Percentiles rank a stretch among this genome's conserved stretches.
phyloP scores from a whole-genome alignment of 2,797 vertebrate species.

The Typhlichthys subterraneus region DNA sequence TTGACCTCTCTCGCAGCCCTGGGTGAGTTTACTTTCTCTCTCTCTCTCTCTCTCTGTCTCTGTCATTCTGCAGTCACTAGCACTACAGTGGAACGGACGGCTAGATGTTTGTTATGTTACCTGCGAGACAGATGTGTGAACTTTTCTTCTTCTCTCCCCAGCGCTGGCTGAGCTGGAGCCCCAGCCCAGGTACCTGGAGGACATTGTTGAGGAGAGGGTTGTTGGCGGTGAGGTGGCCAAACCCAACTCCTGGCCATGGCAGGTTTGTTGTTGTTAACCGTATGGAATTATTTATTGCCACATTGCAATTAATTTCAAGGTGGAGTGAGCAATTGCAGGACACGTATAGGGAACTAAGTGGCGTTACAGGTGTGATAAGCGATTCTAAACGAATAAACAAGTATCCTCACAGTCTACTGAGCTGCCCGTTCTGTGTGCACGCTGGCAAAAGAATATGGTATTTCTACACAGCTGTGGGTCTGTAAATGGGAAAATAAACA shows the following conservation, averaged over 20 bases:
- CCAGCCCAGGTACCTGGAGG: slow-evolving; percentile 75
- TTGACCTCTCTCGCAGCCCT: slow-evolving; percentile 71
- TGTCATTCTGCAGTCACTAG: background rate
- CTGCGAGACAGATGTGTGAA: background rate
- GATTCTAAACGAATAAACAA: too few species aligned
- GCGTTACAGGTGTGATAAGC: too few species aligned
- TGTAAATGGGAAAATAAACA: too few species aligned
- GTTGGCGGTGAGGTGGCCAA: slow-evolving; percentile 74
- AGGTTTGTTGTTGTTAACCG: slow-evolving; percentile 59
- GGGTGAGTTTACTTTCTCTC: slow-evolving; percentile 60
- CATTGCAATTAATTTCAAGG: background rate
- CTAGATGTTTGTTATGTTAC: background rate
- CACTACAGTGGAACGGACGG: background rate
- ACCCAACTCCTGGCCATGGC: slow-evolving; percentile 79
- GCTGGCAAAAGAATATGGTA: too few species aligned
- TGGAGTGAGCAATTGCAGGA: too few species aligned
- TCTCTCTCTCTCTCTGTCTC: background rate
- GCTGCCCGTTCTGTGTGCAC: too few species aligned
- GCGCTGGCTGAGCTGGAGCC: slow-evolving; percentile 69
- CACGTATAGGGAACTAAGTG: too few species aligned
- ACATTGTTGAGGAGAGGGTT: slow-evolving; percentile 55
- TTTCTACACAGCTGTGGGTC: too few species aligned
- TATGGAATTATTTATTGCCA: background rate
- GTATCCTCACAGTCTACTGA: too few species aligned
- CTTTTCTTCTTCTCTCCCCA: slow-evolving; percentile 29